These are phyloP conservation scores for Sigmodon hispidus DNA, from an alignment of 2,113 vertebrate genomes.

Conservation along the genomic window DNA sequence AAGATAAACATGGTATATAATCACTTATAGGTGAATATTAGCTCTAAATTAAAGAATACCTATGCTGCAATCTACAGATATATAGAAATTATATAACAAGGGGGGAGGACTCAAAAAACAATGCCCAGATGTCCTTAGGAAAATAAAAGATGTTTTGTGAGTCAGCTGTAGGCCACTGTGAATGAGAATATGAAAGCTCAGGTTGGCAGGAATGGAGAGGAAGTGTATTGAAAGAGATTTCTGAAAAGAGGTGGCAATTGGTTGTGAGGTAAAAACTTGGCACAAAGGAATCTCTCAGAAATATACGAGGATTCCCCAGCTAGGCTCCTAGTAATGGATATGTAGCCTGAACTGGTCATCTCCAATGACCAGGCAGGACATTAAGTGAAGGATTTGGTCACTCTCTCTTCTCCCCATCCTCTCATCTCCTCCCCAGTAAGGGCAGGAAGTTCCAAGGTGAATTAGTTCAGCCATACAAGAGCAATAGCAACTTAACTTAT, in stretches of 20 bases:
- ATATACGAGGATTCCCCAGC: neutral
- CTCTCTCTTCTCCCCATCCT: no score
- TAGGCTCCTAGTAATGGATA: neutral
- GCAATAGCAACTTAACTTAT: conserved; percentile 41
- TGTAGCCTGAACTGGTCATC: neutral
- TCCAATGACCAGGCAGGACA: neutral
- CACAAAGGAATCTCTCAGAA: neutral
- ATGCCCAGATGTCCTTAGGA: neutral
- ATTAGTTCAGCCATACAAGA: no score
- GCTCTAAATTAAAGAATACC: neutral
- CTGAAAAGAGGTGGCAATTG: neutral
- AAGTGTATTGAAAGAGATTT: neutral
- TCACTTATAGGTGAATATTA: neutral
- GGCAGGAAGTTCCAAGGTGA: no score
- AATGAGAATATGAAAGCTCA: neutral
- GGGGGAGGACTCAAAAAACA: rapidly evolving
- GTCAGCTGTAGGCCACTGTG: neutral
- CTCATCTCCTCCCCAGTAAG: no score
- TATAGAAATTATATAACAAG: no score
- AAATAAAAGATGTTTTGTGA: neutral
- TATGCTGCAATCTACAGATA: neutral
- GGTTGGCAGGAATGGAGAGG: neutral
- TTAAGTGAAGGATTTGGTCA: neutral
- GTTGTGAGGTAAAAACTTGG: neutral
- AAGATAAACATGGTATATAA: neutral